A percentile compares a stretch with the other conserved stretches of the same genome.
These are phyloP conservation scores for Channa argus DNA, from an alignment of 2,113 vertebrate species.

Conservation along the genomic window DNA sequence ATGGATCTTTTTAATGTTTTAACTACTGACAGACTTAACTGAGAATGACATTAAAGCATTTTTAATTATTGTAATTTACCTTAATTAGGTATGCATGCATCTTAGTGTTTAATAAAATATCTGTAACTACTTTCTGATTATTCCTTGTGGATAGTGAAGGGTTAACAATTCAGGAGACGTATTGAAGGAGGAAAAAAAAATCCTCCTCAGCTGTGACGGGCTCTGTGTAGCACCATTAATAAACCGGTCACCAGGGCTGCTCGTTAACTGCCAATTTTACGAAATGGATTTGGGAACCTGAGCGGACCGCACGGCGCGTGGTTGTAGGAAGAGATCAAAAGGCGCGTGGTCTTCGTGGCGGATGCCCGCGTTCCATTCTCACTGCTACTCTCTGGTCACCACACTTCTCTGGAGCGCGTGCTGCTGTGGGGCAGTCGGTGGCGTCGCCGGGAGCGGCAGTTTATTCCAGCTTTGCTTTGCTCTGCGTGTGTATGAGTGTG, in stretches of 20 bases:
- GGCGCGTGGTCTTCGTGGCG: constrained; percentile 56
- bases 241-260: constrained; percentile 40
- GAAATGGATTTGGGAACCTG: constrained; percentile 69
- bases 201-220: constrained; percentile 46
- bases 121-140: background rate
- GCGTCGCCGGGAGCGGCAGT: constrained; percentile 8
- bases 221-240: constrained; percentile 15
- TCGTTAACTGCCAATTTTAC: constrained; percentile 58
- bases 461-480: background rate
- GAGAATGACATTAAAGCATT: no score
- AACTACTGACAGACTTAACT: no score
- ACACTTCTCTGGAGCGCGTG: constrained; percentile 7
- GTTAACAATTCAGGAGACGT: constrained; percentile 74
- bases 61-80: no score
- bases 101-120: no score
- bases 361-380: constrained; percentile 3
- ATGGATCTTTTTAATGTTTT: no score
- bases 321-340: constrained; percentile 63
- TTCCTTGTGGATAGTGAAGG: constrained; percentile 53
- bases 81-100: no score
- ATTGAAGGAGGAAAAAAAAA: constrained; percentile 48
- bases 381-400: constrained; percentile 7
- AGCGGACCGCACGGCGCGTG: constrained; percentile 46
- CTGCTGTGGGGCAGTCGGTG: background rate
- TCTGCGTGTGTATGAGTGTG: background rate